Percentiles rank a stretch among this genome's conserved stretches.
phyloP scores from a whole-genome alignment of 1,140 invertebrate genomes.

The Drosophila oshimai region DNA sequence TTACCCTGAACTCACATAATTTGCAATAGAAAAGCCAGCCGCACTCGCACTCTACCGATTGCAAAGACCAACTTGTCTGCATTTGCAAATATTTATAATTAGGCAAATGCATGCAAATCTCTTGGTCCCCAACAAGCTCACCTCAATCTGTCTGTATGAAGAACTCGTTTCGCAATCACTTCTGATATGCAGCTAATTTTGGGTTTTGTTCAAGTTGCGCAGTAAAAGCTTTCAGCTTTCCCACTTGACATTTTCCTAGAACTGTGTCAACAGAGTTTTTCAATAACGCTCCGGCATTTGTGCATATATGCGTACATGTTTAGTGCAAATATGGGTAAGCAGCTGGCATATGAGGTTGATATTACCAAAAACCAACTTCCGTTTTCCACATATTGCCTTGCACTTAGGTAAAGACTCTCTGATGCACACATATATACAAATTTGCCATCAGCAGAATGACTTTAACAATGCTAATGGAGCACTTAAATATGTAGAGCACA shows the following conservation, averaged over 20 bases:
- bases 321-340: constrained; percentile 26
- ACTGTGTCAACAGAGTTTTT: constrained; percentile 46
- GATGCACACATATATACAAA: constrained; percentile 1
- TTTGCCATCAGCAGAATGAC: background rate
- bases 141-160: constrained; percentile 4
- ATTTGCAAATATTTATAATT: constrained; percentile 27
- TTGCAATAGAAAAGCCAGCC: constrained; percentile 3
- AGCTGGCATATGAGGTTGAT: constrained; percentile 34
- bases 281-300: constrained; percentile 16
- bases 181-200: constrained; percentile 15
- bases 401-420: constrained; percentile 20
- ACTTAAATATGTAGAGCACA: constrained; percentile 9
- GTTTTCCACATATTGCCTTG: constrained; percentile 9
- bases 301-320: constrained; percentile 3
- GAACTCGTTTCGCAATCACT: constrained; percentile 30
- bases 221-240: constrained; percentile 30
- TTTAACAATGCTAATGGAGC: constrained; percentile 38
- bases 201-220: constrained; percentile 10
- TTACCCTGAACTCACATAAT: background rate
- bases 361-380: constrained; percentile 39
- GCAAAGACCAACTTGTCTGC: constrained; percentile 12
- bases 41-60: constrained; percentile 10
- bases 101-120: background rate
- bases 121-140: background rate
- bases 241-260: constrained; percentile 24